Percentiles rank a stretch among this genome's conserved stretches.
Conservation (phyloP, 1,140 invertebrate species). For the Heliconius hermathena region DNA sequence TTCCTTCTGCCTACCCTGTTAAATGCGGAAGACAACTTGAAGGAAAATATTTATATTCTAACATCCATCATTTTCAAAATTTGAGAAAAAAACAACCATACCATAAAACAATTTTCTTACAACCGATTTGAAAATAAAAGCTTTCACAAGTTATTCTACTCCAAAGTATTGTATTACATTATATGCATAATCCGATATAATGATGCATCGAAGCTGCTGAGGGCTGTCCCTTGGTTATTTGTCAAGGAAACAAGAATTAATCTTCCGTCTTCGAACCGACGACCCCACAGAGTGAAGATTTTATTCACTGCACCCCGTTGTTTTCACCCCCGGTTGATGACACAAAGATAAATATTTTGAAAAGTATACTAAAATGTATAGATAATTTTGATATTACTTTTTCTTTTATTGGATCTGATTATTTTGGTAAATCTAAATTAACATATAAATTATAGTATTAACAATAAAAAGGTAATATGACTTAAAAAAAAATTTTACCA, state of each 20-base stretch:
- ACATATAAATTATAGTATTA: not conserved
- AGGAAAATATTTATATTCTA: too few species aligned
- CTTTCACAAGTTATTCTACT: conserved; percentile 18
- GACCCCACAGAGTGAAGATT: conserved; percentile 66
- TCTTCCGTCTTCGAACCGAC: conserved; percentile 62
- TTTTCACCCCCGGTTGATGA: conserved; percentile 44
- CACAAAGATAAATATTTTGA: conserved; percentile 1
- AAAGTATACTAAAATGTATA: not conserved
- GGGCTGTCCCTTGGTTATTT: conserved; percentile 58
- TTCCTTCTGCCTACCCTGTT: too few species aligned
- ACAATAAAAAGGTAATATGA: not conserved
- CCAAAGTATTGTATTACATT: conserved; percentile 37
- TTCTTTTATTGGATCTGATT: too few species aligned
- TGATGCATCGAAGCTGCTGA: conserved; percentile 51
- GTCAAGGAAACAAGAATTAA: conserved; percentile 66
- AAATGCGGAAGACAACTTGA: too few species aligned
- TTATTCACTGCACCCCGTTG: conserved; percentile 56
- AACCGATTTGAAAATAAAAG: not conserved
- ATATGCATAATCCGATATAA: conserved; percentile 53
- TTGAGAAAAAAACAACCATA: not conserved
- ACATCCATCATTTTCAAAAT: too few species aligned
- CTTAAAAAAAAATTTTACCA: not conserved
- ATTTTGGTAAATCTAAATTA: too few species aligned
- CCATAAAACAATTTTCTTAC: not conserved
- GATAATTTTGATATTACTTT: too few species aligned